These are phyloP conservation scores for Euura saliciscinereae DNA, from an alignment of 1,140 invertebrate species.

Conservation along the genomic window DNA sequence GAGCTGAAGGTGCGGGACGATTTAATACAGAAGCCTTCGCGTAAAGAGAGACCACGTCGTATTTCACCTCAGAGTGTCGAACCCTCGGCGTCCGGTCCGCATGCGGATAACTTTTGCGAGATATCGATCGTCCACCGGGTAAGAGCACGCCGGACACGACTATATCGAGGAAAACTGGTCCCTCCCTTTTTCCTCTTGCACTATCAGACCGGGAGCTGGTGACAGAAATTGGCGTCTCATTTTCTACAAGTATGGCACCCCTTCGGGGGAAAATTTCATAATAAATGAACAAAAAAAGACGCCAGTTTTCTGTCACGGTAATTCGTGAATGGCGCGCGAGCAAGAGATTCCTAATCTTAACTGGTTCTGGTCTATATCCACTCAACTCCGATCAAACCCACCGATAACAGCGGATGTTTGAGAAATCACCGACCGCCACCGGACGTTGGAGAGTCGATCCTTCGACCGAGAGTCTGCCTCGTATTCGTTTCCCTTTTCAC, in stretches of 20 bases:
- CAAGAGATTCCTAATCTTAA: constrained; percentile 28
- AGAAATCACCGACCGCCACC: constrained; percentile 41
- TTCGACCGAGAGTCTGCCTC: too few relatives aligned
- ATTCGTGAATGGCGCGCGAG: background rate
- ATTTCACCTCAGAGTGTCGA: background rate
- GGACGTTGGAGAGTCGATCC: constrained; percentile 25
- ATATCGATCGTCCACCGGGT: background rate
- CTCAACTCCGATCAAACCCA: constrained; percentile 38
- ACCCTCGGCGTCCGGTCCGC: background rate
- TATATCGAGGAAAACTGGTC: background rate
- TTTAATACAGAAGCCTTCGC: constrained; percentile 2
- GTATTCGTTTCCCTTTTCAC: too few relatives aligned
- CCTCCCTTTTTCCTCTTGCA: background rate
- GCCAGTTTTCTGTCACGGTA: background rate
- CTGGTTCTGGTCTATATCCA: constrained; percentile 47
- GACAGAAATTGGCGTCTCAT: too few relatives aligned
- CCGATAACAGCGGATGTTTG: constrained; percentile 49
- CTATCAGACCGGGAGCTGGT: background rate
- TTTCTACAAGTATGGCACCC: background rate
- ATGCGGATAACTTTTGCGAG: constrained; percentile 4
- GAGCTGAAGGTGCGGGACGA: background rate
- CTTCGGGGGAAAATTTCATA: too few relatives aligned
- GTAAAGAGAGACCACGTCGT: background rate
- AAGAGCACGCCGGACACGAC: background rate
- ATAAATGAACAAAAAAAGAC: background rate